A percentile compares a stretch with the other conserved stretches of the same genome.
Evolutionary conservation across 2,888 invertebrate genomes (phyloP).

Genomic region (Athalia rosae): DNA sequence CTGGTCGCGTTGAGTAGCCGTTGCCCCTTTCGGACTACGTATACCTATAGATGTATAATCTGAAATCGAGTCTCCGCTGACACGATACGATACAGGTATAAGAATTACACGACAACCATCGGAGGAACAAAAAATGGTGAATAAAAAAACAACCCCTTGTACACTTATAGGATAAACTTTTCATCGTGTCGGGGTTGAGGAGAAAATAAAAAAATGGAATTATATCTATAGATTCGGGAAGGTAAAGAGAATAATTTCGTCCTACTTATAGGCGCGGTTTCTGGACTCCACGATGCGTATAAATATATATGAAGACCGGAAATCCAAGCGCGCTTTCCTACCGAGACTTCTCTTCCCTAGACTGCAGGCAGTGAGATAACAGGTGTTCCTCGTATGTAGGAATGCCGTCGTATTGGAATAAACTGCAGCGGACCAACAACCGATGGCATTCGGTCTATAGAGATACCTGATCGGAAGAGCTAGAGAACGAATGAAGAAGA

Average conservation of each 20-base stretch:
- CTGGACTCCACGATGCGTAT: neutral
- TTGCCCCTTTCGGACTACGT: neutral
- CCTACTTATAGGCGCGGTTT: neutral
- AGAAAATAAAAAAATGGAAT: neutral
- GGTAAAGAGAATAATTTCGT: too few species aligned
- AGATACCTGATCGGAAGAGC: neutral
- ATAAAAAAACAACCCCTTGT: too few species aligned
- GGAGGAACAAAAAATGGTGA: too few species aligned
- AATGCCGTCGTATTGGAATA: conserved; percentile 22
- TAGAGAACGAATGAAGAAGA: too few species aligned
- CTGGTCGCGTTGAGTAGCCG: conserved; percentile 45
- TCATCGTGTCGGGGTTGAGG: too few species aligned
- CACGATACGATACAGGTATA: too few species aligned
- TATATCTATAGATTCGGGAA: neutral
- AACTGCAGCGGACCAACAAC: neutral
- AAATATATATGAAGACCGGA: conserved; percentile 4
- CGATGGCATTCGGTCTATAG: conserved; percentile 8
- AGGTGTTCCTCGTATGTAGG: conserved; percentile 30
- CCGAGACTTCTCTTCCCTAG: neutral
- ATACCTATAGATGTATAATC: too few species aligned
- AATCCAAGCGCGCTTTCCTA: conserved; percentile 28
- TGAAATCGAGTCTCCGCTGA: too few species aligned
- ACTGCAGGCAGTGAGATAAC: conserved; percentile 30
- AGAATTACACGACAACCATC: too few species aligned
- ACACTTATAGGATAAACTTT: too few species aligned